Base-by-base conservation (phyloP, 2,797 vertebrate genomes). In the Tragelaphus eurycerus region DNA sequence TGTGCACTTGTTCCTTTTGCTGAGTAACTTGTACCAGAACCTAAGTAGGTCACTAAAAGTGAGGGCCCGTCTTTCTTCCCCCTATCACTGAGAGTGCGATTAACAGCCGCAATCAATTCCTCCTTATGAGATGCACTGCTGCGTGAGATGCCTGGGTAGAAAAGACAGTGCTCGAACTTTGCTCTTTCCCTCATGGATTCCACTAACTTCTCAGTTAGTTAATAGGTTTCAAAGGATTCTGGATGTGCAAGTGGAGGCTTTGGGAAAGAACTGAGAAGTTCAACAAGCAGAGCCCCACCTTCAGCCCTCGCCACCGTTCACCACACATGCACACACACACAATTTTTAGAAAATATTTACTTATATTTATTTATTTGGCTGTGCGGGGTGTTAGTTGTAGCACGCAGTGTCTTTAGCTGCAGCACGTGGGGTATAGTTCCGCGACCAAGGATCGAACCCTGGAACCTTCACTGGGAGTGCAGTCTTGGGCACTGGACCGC, bases 81-180 rank as follows among this genome's bases (percentile, higher is more conserved):
- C 3, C 43, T 48, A n/a, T 46, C 46, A 27, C 55, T 0, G 19
- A 14, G 34, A n/a, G 31, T 27, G 1, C 2, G 2, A 0, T 60
- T 27, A 29, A 27, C 31, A 31, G n/a, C 0, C 3, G 23, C 6
- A 6, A 17, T n/a, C 17, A 1, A 0, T 4, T 48, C 27, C 67
- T 38, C 29, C 27, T 4, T 52, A 0, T 4, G 34, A 21, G 0
- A 6, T 21, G 2, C 19, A 74, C 38, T 25, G 16, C 21, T 7
- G 0, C 17, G 23, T 4, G 60, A 84, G 21, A 5, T 3, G 25
- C 29, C 88, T 25, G 19, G 3, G 15, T 6, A 12, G 23, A 7
- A 59, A 13, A 25, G 15, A 31, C 1, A 15, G 25, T 0, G 15
- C 46, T 60, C 0, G 7, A 0, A 0, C 43, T 16, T 50, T 31